Percentiles rank a stretch among this genome's conserved stretches.
phyloP scores from a whole-genome alignment of 2,113 vertebrate species.

The Egretta garzetta region DNA sequence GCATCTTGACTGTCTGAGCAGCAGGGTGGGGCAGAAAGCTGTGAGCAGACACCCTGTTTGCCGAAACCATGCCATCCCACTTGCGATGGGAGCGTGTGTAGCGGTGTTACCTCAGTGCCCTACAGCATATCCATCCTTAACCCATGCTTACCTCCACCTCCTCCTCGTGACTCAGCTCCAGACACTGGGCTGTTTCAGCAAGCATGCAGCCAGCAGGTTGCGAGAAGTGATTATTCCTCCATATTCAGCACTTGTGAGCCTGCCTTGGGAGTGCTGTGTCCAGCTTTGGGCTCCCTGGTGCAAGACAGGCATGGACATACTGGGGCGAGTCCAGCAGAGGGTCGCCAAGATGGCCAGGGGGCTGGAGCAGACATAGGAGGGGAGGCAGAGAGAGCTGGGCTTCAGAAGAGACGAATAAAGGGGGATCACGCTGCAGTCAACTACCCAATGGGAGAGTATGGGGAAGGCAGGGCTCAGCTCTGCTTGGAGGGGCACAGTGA shows the following conservation, averaged over 20 bases:
- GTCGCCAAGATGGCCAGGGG: not conserved
- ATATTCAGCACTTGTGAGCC: not conserved
- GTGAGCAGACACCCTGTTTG: slow-evolving; percentile 21
- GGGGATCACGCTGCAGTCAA: not conserved
- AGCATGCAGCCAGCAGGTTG: not conserved
- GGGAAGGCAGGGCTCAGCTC: not conserved
- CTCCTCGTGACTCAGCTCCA: not conserved
- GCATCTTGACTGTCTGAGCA: not conserved
- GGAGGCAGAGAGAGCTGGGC: not conserved
- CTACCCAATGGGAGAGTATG: not conserved
- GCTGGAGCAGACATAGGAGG: not conserved
- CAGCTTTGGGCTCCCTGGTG: not conserved
- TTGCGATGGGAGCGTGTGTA: not conserved
- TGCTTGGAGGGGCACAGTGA: not conserved
- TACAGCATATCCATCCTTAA: not conserved
- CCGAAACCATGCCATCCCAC: not conserved
- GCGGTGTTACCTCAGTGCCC: not conserved
- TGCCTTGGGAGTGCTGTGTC: not conserved
- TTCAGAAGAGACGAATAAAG: fast-evolving
- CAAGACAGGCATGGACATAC: not conserved
- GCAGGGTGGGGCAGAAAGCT: slow-evolving; percentile 2
- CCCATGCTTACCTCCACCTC: not conserved
- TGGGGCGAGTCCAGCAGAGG: fast-evolving
- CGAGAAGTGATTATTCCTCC: not conserved
- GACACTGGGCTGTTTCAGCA: not conserved